These are phyloP conservation scores for Brachirus orientalis DNA, from an alignment of 2,113 vertebrate genomes.

Conservation along the genomic window DNA sequence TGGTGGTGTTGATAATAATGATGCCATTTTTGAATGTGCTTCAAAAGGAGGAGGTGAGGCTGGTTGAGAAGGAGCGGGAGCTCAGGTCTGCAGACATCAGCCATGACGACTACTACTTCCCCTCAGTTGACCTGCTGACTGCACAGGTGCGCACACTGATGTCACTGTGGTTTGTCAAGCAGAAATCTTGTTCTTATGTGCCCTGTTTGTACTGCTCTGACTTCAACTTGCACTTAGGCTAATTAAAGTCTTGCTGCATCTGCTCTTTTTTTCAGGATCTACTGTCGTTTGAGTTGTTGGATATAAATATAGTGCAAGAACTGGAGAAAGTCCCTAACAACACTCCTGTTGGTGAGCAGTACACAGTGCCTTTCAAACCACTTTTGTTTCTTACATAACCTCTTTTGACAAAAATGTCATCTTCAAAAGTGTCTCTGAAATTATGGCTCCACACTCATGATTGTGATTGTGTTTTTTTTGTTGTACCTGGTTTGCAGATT, in stretches of 20 bases:
- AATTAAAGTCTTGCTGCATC: neutral
- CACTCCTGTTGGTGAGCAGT: slow-evolving; percentile 90
- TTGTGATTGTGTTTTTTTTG: neutral
- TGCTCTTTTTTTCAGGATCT: slow-evolving; percentile 82
- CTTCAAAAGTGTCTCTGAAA: too few relatives aligned
- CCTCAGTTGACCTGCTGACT: slow-evolving; percentile 94
- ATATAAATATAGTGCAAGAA: slow-evolving; percentile 97
- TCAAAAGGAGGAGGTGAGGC: slow-evolving; percentile 69
- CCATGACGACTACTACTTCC: slow-evolving; percentile 90
- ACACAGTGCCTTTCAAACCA: neutral
- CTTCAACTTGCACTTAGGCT: neutral
- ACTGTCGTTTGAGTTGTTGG: slow-evolving; percentile 95
- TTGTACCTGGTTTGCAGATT: slow-evolving; percentile 86
- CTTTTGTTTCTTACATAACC: too few relatives aligned
- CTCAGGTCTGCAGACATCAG: slow-evolving; percentile 60
- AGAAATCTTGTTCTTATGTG: neutral
- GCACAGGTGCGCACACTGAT: slow-evolving; percentile 87
- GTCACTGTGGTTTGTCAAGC: neutral
- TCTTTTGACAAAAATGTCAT: too few relatives aligned
- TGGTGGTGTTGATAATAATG: neutral
- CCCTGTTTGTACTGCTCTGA: neutral
- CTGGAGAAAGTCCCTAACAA: slow-evolving; percentile 95
- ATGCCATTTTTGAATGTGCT: slow-evolving; percentile 27
- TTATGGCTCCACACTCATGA: too few relatives aligned
- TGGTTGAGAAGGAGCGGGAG: slow-evolving; percentile 58